phyloP scores from a whole-genome alignment of 2,113 vertebrate species.

The Paratilapia polleni region DNA sequence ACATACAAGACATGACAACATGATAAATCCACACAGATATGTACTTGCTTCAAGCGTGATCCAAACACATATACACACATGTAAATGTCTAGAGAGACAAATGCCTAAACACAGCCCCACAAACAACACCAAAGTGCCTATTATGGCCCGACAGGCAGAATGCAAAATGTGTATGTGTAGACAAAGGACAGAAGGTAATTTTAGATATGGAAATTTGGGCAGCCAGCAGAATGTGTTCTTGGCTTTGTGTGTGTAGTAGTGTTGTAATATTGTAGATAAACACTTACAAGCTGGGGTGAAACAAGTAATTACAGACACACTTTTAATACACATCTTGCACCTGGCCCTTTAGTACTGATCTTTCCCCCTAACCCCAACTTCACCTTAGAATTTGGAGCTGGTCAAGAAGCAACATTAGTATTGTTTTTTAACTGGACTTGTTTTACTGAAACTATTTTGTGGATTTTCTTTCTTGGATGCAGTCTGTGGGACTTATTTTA shows the following conservation, averaged over 20 bases:
- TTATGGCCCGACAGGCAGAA: constrained; percentile 22
- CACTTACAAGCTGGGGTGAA: constrained; percentile 9
- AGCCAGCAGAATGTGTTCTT: constrained; percentile 8
- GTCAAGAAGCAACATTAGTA: not conserved
- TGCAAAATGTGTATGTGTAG: constrained; percentile 30
- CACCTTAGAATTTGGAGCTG: not conserved
- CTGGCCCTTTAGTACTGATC: not conserved
- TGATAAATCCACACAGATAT: not conserved
- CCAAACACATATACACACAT: not conserved
- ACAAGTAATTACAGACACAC: not conserved
- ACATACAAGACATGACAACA: not conserved
- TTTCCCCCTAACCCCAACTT: not conserved
- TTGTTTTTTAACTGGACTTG: not conserved
- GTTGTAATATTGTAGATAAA: constrained; percentile 22
- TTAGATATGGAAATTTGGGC: constrained; percentile 53
- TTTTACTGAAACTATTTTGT: not conserved
- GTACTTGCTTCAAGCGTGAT: not conserved
- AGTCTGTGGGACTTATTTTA: not conserved
- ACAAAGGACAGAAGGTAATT: constrained; percentile 45
- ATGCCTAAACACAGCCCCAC: not conserved
- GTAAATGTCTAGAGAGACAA: not conserved
- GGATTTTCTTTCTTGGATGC: not conserved
- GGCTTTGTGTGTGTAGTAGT: constrained; percentile 8
- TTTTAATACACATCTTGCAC: constrained; percentile 9
- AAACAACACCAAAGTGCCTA: constrained; percentile 26